These are phyloP conservation scores for Periparus ater DNA, from an alignment of 2,797 vertebrate species.

Conservation along the genomic window DNA sequence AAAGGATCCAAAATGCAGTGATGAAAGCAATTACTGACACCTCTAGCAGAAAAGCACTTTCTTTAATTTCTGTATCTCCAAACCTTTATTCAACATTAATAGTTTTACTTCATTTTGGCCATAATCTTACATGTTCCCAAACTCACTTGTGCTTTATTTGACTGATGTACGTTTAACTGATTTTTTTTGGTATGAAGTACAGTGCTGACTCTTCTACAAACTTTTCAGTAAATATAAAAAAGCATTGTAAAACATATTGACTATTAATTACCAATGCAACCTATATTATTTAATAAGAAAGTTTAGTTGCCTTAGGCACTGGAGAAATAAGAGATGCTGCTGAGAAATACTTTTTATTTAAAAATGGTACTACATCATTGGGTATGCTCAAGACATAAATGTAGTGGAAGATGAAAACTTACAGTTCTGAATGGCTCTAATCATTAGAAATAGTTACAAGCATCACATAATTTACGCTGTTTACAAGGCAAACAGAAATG, in stretches of 20 bases:
- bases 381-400: background rate
- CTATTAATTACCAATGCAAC: background rate
- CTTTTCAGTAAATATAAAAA: background rate
- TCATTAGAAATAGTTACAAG: background rate
- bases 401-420: background rate
- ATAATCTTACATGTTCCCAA: background rate
- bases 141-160: background rate
- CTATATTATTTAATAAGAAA: background rate
- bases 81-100: slow-evolving; percentile 1
- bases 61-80: background rate
- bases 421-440: background rate
- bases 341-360: background rate
- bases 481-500: background rate
- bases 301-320: background rate
- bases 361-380: background rate
- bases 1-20: background rate
- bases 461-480: background rate
- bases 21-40: background rate
- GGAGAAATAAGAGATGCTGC: background rate
- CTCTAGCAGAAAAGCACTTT: background rate
- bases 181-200: background rate
- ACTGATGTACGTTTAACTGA: background rate
- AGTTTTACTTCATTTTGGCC: background rate
- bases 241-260: background rate
- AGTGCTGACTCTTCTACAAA: background rate